Evolutionary conservation across 2,888 invertebrate species (phyloP), one percentile per base, ranked within the genome.

Genomic region (Mimumesa dahlbomi): DNA sequence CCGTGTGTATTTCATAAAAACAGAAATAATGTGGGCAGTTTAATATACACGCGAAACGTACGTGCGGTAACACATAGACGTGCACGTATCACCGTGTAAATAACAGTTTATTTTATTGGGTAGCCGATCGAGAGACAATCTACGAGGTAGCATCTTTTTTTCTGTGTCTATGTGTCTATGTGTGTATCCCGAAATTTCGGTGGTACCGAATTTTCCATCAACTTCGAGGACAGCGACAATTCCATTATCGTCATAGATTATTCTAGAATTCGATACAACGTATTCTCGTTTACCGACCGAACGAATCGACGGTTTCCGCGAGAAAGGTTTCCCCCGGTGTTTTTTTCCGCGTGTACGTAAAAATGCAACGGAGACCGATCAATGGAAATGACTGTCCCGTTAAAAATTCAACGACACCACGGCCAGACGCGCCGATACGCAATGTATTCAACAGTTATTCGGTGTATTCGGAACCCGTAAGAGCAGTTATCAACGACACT

Each of bases 191-290:
- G 43, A 64, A 67, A 54, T 49, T 45, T 54, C 53, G 4, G 6
- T n/a, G 14, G 18, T 43, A 29, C 22, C 52, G 50, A 70, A 48
- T 59, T 56, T 54, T n/a, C 18, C 11, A 34, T 49, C 19, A 36
- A 7, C 21, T 11, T 52, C 58, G 49, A 54, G 62, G 22, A n/a
- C 21, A 43, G 18, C 57, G 19, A 36, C 54, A 43, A 58, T 69
- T 54, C 69, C 58, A 65, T 73, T 64, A 73, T 58, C 61, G 61
- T 52, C 57, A 56, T 45, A 73, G 77, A 75, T 74, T 75, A 75
- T 73, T 75, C 65, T 70, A 49, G 48, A 65, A 57, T 59, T 48
- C 53, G 52, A 25, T 13, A 25, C 50, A 42, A 54, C 64, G 74
- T 74, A 63, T 66, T 70, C 66, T 43, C 66, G 63, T 29, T 43